A percentile compares a stretch with the other conserved stretches of the same genome.
Evolutionary conservation across 2,797 vertebrate genomes (phyloP).

Genomic region (Dendrocincla tyrannina): DNA sequence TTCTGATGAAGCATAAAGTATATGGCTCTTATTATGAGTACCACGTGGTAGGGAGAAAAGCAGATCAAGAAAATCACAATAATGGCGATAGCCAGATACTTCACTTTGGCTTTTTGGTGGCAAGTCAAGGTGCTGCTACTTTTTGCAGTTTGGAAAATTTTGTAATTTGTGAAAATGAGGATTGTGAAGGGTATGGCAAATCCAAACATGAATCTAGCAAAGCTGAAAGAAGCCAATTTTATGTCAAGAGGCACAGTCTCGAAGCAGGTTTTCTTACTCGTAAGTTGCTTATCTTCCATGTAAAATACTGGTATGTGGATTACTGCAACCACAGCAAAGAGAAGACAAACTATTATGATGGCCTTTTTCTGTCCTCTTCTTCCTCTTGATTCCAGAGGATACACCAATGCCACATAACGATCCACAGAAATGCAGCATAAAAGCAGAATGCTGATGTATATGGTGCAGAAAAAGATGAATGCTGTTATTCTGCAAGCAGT

Average conservation of each 20-base stretch:
- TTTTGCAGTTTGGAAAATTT: conserved; percentile 73
- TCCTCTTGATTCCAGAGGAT: conserved; percentile 82
- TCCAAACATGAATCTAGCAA: conserved; percentile 79
- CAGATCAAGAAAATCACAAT: conserved; percentile 87
- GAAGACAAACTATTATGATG: not conserved
- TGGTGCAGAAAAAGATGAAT: conserved; percentile 92
- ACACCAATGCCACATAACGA: conserved; percentile 83
- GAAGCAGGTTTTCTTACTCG: conserved; percentile 71
- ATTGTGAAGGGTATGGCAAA: conserved; percentile 80
- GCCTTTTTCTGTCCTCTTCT: conserved; percentile 74
- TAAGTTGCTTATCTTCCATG: not conserved
- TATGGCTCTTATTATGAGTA: conserved; percentile 79
- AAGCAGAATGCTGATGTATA: conserved; percentile 91
- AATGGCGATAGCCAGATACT: conserved; percentile 72
- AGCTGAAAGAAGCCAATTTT: conserved; percentile 70
- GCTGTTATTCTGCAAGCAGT: conserved; percentile 76
- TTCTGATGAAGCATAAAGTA: conserved; percentile 62
- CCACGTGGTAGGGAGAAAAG: conserved; percentile 88
- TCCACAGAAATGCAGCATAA: conserved; percentile 89
- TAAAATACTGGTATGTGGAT: conserved; percentile 77
- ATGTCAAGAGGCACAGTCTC: conserved; percentile 71
- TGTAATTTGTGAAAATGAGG: conserved; percentile 80
- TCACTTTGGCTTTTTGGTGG: conserved; percentile 80
- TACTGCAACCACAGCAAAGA: conserved; percentile 70
- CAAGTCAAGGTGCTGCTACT: conserved; percentile 75